Conservation (phyloP, 2,888 invertebrate species). For the Bombylius discolor region DNA sequence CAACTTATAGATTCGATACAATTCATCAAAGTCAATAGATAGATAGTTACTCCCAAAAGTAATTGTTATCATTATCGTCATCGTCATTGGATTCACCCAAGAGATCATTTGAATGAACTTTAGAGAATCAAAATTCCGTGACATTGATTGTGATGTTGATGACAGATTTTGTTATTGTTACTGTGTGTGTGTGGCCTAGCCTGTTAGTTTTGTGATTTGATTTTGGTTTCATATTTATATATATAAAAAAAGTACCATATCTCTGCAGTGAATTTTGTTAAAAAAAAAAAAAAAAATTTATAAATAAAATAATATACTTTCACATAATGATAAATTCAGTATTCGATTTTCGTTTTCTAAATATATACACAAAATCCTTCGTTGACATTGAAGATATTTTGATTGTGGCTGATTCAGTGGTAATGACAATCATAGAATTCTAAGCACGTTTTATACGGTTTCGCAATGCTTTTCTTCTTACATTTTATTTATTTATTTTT, state of each 20-base stretch:
- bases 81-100: not conserved
- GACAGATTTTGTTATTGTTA: no score
- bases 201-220: not conserved
- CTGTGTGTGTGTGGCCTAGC: not conserved
- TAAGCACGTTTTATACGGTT: conserved; percentile 9
- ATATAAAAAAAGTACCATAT: not conserved
- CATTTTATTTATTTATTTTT: not conserved
- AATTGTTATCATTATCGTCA: not conserved
- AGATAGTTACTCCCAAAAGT: not conserved
- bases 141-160: not conserved
- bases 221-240: not conserved
- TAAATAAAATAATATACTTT: no score
- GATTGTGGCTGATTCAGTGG: conserved; percentile 5
- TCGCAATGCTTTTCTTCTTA: conserved; percentile 3
- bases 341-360: conserved; percentile 1
- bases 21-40: conserved; percentile 3
- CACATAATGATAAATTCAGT: not conserved
- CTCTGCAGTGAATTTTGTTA: no score
- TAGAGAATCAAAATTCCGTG: not conserved
- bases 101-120: conserved; percentile 1
- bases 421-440: conserved; percentile 1
- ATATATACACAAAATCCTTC: not conserved
- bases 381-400: conserved; percentile 10
- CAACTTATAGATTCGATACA: not conserved
- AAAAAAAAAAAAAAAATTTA: no score